phyloP scores from a whole-genome alignment of 2,888 invertebrate genomes.

The Xestoiulus laeticollis region DNA sequence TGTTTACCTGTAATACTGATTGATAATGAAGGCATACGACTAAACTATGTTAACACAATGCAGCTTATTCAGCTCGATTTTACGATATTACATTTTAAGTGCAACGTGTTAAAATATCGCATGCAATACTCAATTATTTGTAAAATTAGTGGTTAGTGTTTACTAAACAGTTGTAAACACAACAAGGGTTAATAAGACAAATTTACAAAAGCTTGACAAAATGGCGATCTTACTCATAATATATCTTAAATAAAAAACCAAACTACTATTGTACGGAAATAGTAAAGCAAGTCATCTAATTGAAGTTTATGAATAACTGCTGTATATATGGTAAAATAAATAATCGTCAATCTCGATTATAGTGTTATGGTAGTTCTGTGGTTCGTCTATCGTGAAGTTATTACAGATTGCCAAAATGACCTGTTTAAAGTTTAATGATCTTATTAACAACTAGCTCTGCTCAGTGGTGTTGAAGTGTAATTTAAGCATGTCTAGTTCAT shows the following conservation, averaged over 20 bases:
- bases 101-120: neutral
- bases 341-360: neutral
- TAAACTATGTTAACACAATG: neutral
- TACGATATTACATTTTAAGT: neutral
- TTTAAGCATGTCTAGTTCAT: neutral
- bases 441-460: neutral
- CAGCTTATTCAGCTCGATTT: neutral
- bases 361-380: neutral
- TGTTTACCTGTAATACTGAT: neutral
- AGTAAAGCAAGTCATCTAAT: too few relatives aligned
- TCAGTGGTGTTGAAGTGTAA: neutral
- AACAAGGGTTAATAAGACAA: neutral
- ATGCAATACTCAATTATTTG: neutral
- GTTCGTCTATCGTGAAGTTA: neutral
- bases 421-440: constrained; percentile 25
- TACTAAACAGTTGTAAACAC: neutral
- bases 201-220: constrained; percentile 14
- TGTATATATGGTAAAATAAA: neutral
- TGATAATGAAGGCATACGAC: neutral
- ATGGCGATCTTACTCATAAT: neutral
- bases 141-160: neutral
- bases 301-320: neutral
- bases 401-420: neutral
- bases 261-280: neutral
- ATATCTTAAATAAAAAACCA: neutral